Conservation (phyloP, 2,797 vertebrate genomes). For the Mus spretus region DNA sequence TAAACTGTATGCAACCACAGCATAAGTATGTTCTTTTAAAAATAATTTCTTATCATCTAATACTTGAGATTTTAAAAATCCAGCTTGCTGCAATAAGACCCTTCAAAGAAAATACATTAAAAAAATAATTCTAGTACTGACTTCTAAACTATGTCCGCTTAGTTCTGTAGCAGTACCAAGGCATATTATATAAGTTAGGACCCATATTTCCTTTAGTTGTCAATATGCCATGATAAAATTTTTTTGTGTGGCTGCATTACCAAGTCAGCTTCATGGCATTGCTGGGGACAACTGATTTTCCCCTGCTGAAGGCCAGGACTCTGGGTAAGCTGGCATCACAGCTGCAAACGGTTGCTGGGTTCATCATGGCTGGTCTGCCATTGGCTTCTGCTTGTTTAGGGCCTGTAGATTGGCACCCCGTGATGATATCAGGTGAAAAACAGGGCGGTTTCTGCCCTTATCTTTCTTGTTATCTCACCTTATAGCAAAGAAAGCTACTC, state of each 20-base stretch:
- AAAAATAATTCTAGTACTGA: background rate
- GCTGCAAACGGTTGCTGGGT: slow-evolving; percentile 50
- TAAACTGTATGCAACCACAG: background rate
- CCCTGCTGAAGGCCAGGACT: background rate
- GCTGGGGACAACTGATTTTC: slow-evolving; percentile 6
- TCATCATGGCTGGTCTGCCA: slow-evolving; percentile 35
- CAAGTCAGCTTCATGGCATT: background rate
- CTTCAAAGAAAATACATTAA: slow-evolving; percentile 43
- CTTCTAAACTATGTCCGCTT: slow-evolving; percentile 15
- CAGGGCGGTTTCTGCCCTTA: background rate
- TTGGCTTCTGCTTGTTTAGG: slow-evolving; percentile 62
- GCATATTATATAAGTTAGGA: slow-evolving; percentile 33
- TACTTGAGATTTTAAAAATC: slow-evolving; percentile 12
- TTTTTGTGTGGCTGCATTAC: background rate
- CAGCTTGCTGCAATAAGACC: background rate
- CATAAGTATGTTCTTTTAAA: background rate
- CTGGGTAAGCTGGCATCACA: background rate
- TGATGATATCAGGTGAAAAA: slow-evolving; percentile 37
- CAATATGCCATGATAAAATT: background rate
- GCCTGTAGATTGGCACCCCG: background rate
- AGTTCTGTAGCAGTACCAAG: slow-evolving; percentile 29
- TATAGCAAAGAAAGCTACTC: slow-evolving; percentile 3
- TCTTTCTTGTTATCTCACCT: background rate
- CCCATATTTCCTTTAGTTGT: background rate
- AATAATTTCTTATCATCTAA: background rate